A percentile compares a stretch with the other conserved stretches of the same genome.
Conservation (phyloP, 1,140 invertebrate species). For the Ruditapes philippinarum region DNA sequence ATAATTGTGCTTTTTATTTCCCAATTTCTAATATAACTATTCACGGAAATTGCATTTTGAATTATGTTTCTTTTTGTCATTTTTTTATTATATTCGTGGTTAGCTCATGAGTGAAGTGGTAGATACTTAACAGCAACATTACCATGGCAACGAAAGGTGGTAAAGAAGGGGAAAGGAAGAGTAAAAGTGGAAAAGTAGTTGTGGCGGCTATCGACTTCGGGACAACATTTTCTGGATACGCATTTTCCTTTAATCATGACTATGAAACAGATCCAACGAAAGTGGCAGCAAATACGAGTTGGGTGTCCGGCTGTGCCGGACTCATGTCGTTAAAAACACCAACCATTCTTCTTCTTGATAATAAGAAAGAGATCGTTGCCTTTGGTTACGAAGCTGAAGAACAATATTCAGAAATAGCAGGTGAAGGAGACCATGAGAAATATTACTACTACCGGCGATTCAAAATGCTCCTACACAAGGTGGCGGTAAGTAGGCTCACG, state of each 20-base stretch:
- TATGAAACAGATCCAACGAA: constrained; percentile 34
- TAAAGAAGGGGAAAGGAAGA: neutral
- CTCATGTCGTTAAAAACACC: constrained; percentile 43
- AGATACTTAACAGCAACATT: too few relatives aligned
- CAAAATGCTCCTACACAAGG: constrained; percentile 38
- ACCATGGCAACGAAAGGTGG: neutral
- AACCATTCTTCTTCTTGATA: constrained; percentile 22
- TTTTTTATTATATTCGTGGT: too few relatives aligned
- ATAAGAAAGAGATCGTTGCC: constrained; percentile 8
- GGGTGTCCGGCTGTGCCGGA: neutral
- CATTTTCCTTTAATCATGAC: constrained; percentile 41
- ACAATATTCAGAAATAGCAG: constrained; percentile 17
- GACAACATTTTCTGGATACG: constrained; percentile 47
- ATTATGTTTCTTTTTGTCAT: too few relatives aligned
- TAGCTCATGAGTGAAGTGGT: too few relatives aligned
- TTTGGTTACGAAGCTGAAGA: constrained; percentile 54
- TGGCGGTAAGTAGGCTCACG: neutral
- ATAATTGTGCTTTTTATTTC: too few relatives aligned
- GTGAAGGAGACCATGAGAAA: neutral
- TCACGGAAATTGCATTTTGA: too few relatives aligned
- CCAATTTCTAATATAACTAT: too few relatives aligned
- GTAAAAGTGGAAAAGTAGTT: constrained; percentile 2
- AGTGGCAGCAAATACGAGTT: constrained; percentile 19
- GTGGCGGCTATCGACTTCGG: constrained; percentile 58
- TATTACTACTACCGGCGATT: constrained; percentile 52